Base-by-base conservation (phyloP, 2,797 vertebrate species). In the Moxostoma hubbsi region DNA sequence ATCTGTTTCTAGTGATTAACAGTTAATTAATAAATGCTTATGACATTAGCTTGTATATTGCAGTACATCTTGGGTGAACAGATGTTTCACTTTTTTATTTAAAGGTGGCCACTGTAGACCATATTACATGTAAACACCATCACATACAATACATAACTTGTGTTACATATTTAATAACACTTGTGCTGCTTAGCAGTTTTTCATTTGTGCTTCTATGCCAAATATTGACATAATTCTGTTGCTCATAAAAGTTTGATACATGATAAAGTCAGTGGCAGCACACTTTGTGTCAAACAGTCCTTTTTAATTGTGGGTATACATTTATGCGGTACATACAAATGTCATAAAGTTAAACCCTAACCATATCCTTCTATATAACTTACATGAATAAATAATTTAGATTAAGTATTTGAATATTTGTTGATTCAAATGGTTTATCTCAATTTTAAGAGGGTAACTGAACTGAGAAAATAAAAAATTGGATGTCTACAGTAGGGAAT, bases 1-100 rank as follows among this genome's bases (percentile, higher is more conserved):
- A 57, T 58, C 36, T 71, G 58, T 74, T 53, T 63, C 47, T 18
- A 63, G 59, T 16, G 24, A 74, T n/a, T 15, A 36, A 62, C 46
- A 50, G 7, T 36, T 43, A n/a, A 63, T 36, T 53, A 7, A 62
- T 73, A 8, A 62, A 59, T 72, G 15, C 11, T 7, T 45, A 7
- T 49, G 45, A 59, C 13, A 51, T 51, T 71, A 51, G 18, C 51
- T n/a, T 0, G 36, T 16, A 6, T 51, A 53, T 45, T 45, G 59
- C 6, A 51, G 45, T 16, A 10, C 24, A 24, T 12, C 5, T 46
- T 57, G 4, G 13, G 8, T 24, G 7, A 73, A 11, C 53, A 57
- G 68, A 57, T 70, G 16, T 49, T 58, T 6, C 5, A 49, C 55
- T 61, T 18, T 46, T 24, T 62, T 62, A 73, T 55, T 15, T 70